Evolutionary conservation across 2,888 invertebrate species (phyloP).

Genomic region (Protodeltote pygarga): DNA sequence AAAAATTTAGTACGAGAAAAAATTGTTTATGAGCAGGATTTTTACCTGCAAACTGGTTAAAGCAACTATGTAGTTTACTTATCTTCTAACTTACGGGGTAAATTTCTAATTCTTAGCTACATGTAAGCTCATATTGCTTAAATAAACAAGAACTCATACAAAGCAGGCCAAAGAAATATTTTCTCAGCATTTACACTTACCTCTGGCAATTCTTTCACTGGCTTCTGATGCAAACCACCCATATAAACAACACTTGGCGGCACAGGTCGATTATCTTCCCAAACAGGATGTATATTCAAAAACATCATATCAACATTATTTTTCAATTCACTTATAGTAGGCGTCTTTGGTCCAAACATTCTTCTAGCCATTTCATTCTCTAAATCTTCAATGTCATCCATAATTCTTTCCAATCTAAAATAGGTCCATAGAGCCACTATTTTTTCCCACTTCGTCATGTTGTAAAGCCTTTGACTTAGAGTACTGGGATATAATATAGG

Average conservation of each 20-base stretch:
- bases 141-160: too few relatives aligned
- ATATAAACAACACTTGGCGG: constrained; percentile 69
- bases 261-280: constrained; percentile 64
- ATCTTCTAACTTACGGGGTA: too few relatives aligned
- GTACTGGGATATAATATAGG: constrained; percentile 53
- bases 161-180: too few relatives aligned
- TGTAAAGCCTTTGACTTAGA: constrained; percentile 40
- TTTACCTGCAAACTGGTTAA: too few relatives aligned
- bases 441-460: constrained; percentile 58
- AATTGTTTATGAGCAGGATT: neutral
- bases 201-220: constrained; percentile 12
- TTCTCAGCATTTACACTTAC: constrained; percentile 5
- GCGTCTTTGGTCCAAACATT: constrained; percentile 51
- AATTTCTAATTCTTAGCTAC: too few relatives aligned
- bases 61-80: too few relatives aligned
- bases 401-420: constrained; percentile 14
- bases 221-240: constrained; percentile 57
- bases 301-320: constrained; percentile 70
- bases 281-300: constrained; percentile 69
- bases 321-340: constrained; percentile 44
- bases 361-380: constrained; percentile 39
- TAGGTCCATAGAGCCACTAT: constrained; percentile 36
- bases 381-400: constrained; percentile 16
- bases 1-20: too few relatives aligned
- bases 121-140: too few relatives aligned